phyloP scores from a whole-genome alignment of 1,140 invertebrate genomes.

The Drosophila malerkotliana region DNA sequence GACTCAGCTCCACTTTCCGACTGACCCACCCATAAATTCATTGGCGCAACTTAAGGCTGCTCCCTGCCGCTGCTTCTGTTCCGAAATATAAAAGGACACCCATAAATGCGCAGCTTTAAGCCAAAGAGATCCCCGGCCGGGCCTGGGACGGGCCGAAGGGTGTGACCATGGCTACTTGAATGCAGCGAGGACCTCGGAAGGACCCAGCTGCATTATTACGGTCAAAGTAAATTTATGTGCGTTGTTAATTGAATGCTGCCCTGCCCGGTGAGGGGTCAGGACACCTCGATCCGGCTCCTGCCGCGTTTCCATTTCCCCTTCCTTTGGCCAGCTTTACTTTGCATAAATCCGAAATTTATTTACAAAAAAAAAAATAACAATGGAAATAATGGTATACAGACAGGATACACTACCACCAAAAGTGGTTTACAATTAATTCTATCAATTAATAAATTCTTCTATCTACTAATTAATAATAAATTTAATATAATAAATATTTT shows the following conservation, averaged over 20 bases:
- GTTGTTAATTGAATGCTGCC: conserved; percentile 73
- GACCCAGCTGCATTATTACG: conserved; percentile 78
- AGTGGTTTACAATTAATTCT: background rate
- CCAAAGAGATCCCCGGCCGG: conserved; percentile 52
- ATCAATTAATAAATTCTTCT: no score
- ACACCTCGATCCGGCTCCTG: conserved; percentile 32
- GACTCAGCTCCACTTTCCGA: conserved; percentile 7
- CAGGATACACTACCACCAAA: background rate
- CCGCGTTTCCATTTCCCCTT: conserved; percentile 9
- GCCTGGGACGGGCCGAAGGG: conserved; percentile 10
- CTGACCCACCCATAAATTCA: conserved; percentile 60
- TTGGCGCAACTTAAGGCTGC: conserved; percentile 66
- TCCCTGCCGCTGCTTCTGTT: conserved; percentile 22
- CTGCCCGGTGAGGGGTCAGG: conserved; percentile 43
- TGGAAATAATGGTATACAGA: background rate
- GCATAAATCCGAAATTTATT: conserved; percentile 79
- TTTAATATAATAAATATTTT: no score
- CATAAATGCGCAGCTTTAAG: conserved; percentile 70
- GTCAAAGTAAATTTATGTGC: conserved; percentile 79
- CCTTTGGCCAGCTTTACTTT: conserved; percentile 28
- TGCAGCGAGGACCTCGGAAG: conserved; percentile 35
- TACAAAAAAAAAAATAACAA: conserved; percentile 45
- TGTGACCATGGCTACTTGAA: conserved; percentile 3
- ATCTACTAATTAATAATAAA: no score
- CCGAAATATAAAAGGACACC: conserved; percentile 52